Base-by-base conservation (phyloP, 2,888 invertebrate genomes). In the Gastracanthus pulcherrimus region DNA sequence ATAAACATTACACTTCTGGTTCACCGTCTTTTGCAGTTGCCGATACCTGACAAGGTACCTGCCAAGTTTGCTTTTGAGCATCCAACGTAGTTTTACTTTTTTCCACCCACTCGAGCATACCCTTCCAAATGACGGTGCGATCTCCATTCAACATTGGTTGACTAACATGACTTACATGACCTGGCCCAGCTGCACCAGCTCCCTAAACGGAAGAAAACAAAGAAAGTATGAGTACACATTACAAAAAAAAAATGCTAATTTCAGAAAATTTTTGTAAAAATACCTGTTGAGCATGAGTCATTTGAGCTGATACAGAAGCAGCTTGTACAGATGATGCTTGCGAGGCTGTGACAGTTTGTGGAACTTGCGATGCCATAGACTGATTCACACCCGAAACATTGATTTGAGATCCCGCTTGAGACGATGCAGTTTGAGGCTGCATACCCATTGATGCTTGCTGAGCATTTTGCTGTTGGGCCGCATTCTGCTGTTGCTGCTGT, bases 71-170 rank as follows among this genome's bases (percentile, higher is more conserved):
- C 91, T 97, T 97, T 34, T 95, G 95, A 86, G 95, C 95, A 88
- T 97, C 97, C 0, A 94, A 93, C 0, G 95, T 94, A 84, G 93
- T 94, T 90, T 97, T 97, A 3, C 95, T 95, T 91, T 98, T 98
- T 90, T 98, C 98, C 89, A 97, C 96, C 97, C 98, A 98, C 92
- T 98, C 98, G 45, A 98, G 92, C 26, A 96, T 93, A 0, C 98
- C 98, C 78, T 94, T 94, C 97, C 97, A 97, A 86, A 95, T 95
- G 0, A 93, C 93, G 31, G 93, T 93, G 36, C 94, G 91, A 83
- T 94, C 94, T 41, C 93, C 89, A 34, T 89, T 88, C 60, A 88
- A 88, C 84, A 92, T 88, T 78, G 92, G 92, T 82, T 92, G 92
- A 66, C 89, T 89, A 19, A 86, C 82, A 26, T 55, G 55, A 55